Conservation (phyloP, 2,113 vertebrate genomes). For the Silurus asotus region DNA sequence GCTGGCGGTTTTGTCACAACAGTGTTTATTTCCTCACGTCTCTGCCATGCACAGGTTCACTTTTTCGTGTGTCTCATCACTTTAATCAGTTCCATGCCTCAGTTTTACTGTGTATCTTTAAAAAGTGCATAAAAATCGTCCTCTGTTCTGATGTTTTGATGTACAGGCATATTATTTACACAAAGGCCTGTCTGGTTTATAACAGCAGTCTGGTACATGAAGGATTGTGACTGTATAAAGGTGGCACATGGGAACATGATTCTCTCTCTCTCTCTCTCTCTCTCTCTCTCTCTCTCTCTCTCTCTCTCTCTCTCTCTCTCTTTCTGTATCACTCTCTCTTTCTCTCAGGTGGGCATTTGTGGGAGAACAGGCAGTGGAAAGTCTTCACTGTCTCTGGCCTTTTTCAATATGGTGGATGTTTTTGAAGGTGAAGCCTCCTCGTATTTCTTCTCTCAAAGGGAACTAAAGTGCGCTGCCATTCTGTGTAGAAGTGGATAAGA, state of each 20-base stretch:
- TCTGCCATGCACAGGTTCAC: constrained; percentile 16
- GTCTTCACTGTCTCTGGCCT: constrained; percentile 92
- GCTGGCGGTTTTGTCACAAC: constrained; percentile 37
- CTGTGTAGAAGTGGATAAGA: constrained; percentile 5
- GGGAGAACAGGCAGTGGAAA: constrained; percentile 97
- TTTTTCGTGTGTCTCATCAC: not conserved
- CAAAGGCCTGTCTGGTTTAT: constrained; percentile 20
- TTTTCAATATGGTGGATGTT: constrained; percentile 99
- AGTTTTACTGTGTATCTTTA: not conserved
- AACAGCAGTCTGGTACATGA: constrained; percentile 37
- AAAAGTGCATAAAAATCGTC: not conserved
- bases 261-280: constrained; percentile 14
- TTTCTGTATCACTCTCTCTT: not conserved
- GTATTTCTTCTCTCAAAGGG: not conserved
- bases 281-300: constrained; percentile 4
- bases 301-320: no score
- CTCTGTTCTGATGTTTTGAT: not conserved
- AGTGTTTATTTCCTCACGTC: constrained; percentile 42
- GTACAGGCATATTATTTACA: constrained; percentile 14
- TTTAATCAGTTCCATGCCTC: not conserved
- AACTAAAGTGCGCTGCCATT: constrained; percentile 29
- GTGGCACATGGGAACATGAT: not conserved
- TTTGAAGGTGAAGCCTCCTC: constrained; percentile 86
- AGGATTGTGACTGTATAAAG: constrained; percentile 11
- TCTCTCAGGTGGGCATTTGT: constrained; percentile 89